Conservation (phyloP, 1,140 invertebrate genomes). For the Pantala flavescens region DNA sequence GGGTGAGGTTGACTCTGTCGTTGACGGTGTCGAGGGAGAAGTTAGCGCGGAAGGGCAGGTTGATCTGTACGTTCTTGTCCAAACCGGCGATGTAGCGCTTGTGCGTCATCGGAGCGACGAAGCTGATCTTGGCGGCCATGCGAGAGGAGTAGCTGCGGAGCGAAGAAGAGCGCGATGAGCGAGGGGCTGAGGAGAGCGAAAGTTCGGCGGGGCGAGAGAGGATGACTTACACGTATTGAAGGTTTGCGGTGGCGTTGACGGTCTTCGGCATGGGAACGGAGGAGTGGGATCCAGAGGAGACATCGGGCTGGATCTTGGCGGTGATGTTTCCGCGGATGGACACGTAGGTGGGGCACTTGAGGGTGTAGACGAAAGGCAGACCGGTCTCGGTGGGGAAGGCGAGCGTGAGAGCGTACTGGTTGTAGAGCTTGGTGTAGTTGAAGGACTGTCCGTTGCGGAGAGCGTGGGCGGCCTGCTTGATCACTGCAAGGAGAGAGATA, state of each 20-base stretch:
- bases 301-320: conserved; percentile 32
- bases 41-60: conserved; percentile 39
- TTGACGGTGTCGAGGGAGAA: conserved; percentile 36
- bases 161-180: not conserved
- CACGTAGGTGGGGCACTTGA: conserved; percentile 40
- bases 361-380: conserved; percentile 50
- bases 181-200: not conserved
- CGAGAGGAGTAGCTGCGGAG: conserved; percentile 33
- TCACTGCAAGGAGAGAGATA: conserved; percentile 25
- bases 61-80: conserved; percentile 43
- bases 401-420: conserved; percentile 40
- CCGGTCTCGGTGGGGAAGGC: conserved; percentile 55
- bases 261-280: conserved; percentile 30
- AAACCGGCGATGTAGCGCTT: conserved; percentile 45
- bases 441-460: conserved; percentile 37
- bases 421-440: conserved; percentile 44
- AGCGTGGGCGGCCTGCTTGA: conserved; percentile 29
- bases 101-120: conserved; percentile 49
- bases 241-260: conserved; percentile 33
- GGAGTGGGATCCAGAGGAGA: conserved; percentile 15
- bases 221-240: conserved; percentile 32
- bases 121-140: conserved; percentile 45
- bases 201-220: not conserved
- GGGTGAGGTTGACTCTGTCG: conserved; percentile 33
- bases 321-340: conserved; percentile 37